A percentile compares a stretch with the other conserved stretches of the same genome.
Conservation (phyloP, 2,888 invertebrate genomes). For the Synanthedon myopaeformis region DNA sequence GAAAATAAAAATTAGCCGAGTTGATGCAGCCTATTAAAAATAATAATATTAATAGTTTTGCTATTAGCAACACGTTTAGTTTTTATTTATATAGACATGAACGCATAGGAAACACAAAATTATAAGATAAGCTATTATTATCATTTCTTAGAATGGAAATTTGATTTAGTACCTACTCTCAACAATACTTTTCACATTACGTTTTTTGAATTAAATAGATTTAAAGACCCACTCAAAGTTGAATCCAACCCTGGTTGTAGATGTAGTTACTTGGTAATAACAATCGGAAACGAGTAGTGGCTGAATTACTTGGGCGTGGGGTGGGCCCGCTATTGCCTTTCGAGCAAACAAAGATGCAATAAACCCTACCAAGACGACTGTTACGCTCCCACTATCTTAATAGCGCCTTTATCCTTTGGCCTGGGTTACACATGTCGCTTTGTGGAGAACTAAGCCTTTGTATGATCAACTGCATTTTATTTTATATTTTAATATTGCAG, state of each 20-base stretch:
- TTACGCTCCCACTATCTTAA: slow-evolving; percentile 38
- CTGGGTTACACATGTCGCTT: slow-evolving; percentile 49
- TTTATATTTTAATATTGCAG: slow-evolving; percentile 13
- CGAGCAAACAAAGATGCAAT: slow-evolving; percentile 61
- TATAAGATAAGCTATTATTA: too few species aligned
- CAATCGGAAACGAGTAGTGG: slow-evolving; percentile 47
- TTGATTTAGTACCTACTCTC: too few species aligned
- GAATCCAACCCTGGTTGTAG: background rate
- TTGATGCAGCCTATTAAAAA: too few species aligned
- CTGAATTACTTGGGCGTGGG: slow-evolving; percentile 34
- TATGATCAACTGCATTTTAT: slow-evolving; percentile 36
- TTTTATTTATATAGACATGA: too few species aligned
- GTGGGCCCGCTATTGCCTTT: slow-evolving; percentile 41
- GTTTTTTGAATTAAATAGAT: too few species aligned
- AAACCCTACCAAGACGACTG: slow-evolving; percentile 48
- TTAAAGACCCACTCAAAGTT: background rate
- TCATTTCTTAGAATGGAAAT: too few species aligned
- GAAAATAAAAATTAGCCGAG: too few species aligned
- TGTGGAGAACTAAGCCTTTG: slow-evolving; percentile 26
- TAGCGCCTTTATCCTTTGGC: slow-evolving; percentile 46
- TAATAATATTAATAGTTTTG: too few species aligned
- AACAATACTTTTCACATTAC: too few species aligned
- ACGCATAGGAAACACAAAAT: too few species aligned
- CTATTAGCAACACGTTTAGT: too few species aligned
- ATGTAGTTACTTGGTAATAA: slow-evolving; percentile 36